Percentiles rank a stretch among this genome's conserved stretches.
Evolutionary conservation across 1,140 invertebrate species (phyloP).

Genomic region (Microplitis demolitor): DNA sequence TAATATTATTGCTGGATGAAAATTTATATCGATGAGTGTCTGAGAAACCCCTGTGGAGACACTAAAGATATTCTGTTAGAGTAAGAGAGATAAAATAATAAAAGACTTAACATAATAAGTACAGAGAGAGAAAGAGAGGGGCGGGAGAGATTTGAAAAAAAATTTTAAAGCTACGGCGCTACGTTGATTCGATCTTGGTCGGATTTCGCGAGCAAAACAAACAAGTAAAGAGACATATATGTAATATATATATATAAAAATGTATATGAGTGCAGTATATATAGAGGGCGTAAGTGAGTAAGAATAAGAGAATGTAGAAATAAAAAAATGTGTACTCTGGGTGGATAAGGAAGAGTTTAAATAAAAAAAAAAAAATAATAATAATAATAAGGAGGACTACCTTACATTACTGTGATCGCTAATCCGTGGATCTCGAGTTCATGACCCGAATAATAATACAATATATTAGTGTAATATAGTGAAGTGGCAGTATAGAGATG

Average conservation of each 20-base stretch:
- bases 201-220: background rate
- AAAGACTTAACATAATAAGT: background rate
- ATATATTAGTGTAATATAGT: slow-evolving; percentile 40
- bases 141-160: background rate
- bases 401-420: slow-evolving; percentile 20
- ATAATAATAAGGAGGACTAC: background rate
- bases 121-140: background rate
- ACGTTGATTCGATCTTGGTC: background rate
- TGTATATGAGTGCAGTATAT: too few species aligned
- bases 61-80: background rate
- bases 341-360: background rate
- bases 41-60: background rate
- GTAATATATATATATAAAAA: too few species aligned
- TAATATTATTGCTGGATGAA: background rate
- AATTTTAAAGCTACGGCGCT: background rate
- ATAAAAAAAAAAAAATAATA: background rate
- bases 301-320: too few species aligned
- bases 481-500: slow-evolving; percentile 17
- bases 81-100: background rate
- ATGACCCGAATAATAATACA: slow-evolving; percentile 39
- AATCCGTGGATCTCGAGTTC: slow-evolving; percentile 36
- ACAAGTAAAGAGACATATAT: too few species aligned
- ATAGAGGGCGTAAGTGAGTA: too few species aligned
- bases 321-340: background rate
- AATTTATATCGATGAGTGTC: background rate